These are phyloP conservation scores for Chrysochloris asiatica DNA, from an alignment of 2,113 vertebrate species.

Conservation along the genomic window DNA sequence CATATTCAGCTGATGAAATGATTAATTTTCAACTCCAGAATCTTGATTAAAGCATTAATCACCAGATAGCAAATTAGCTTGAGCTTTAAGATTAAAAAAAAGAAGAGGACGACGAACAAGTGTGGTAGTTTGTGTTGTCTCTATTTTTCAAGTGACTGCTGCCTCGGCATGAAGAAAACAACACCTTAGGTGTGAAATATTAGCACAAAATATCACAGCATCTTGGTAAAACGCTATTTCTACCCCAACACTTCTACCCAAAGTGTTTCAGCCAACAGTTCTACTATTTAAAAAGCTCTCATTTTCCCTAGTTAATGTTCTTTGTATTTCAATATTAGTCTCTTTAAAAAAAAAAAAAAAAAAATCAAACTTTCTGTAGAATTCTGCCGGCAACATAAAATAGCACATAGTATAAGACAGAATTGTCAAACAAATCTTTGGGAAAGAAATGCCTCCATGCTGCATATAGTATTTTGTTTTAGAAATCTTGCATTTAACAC, in stretches of 20 bases:
- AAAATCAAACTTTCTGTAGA: background rate
- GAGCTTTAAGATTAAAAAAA: constrained; percentile 68
- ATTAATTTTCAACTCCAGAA: constrained; percentile 78
- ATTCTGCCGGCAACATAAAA: background rate
- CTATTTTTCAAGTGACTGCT: constrained; percentile 75
- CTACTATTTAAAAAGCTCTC: constrained; percentile 53
- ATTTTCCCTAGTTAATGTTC: constrained; percentile 57
- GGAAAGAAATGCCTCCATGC: background rate
- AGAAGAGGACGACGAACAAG: constrained; percentile 27
- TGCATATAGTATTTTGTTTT: constrained; percentile 6
- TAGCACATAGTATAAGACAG: constrained; percentile 11
- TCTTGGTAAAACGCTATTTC: constrained; percentile 78
- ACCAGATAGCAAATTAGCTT: constrained; percentile 76
- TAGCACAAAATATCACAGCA: constrained; percentile 79
- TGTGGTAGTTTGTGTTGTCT: constrained; percentile 72
- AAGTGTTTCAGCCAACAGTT: constrained; percentile 70
- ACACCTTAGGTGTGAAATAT: constrained; percentile 80
- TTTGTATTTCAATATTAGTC: constrained; percentile 35
- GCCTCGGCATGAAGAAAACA: constrained; percentile 77
- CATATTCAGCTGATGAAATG: constrained; percentile 69
- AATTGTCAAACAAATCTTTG: constrained; percentile 48
- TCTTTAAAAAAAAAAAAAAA: constrained; percentile 23
- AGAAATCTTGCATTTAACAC: constrained; percentile 53
- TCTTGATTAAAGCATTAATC: constrained; percentile 77
- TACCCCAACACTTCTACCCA: constrained; percentile 63